Percentiles rank a stretch among this genome's conserved stretches.
These are phyloP conservation scores for Drosophila orosa DNA, from an alignment of 1,140 invertebrate species.

Conservation along the genomic window DNA sequence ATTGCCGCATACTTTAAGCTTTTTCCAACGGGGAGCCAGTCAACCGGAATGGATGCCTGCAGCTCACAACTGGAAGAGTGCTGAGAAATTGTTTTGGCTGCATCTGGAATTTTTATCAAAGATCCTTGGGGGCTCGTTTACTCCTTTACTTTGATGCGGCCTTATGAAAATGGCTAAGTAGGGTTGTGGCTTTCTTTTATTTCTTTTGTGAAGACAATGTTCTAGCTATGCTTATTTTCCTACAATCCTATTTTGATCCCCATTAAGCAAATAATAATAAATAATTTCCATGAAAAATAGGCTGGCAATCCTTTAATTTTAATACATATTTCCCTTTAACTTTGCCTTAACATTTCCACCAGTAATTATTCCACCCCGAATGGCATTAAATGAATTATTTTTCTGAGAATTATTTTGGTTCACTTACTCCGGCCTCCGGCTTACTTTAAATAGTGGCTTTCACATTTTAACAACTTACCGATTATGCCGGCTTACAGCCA, in stretches of 20 bases:
- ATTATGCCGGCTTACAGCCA: conserved; percentile 22
- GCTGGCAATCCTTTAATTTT: not conserved
- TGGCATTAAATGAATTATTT: conserved; percentile 5
- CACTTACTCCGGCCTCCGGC: conserved; percentile 1
- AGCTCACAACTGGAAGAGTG: conserved; percentile 38
- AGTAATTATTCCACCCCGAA: not conserved
- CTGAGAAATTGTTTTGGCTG: conserved; percentile 46
- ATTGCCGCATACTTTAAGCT: conserved; percentile 74
- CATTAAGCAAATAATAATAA: too few species aligned
- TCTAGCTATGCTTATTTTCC: too few species aligned
- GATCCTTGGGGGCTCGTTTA: conserved; percentile 23
- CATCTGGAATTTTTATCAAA: conserved; percentile 20
- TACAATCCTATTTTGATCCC: too few species aligned
- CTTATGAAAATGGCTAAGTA: not conserved
- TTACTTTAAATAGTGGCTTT: not conserved
- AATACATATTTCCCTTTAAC: not conserved
- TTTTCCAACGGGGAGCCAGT: conserved; percentile 19
- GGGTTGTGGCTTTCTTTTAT: not conserved
- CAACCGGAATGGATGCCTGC: conserved; percentile 42
- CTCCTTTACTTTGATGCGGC: conserved; percentile 24
- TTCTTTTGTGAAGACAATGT: not conserved
- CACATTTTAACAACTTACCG: conserved; percentile 24
- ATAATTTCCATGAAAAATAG: too few species aligned
- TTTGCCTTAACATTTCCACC: not conserved
- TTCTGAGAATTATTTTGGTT: conserved; percentile 2